These are phyloP conservation scores for Athrips mouffetella DNA, from an alignment of 2,888 invertebrate genomes.

Conservation along the genomic window DNA sequence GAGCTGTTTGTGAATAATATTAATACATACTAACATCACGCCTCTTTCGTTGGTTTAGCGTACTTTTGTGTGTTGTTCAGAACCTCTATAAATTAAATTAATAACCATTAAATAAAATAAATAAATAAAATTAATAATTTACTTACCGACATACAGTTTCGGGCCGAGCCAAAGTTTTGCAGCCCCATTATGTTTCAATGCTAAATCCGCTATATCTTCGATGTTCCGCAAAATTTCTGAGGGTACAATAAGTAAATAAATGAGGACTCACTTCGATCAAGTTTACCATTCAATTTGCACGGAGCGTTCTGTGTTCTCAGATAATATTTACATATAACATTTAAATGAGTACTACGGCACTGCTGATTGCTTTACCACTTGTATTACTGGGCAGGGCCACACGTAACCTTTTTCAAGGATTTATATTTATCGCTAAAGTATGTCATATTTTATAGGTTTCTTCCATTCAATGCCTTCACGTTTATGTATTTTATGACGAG, in stretches of 20 bases:
- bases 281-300: not conserved
- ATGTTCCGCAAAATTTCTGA: conserved; percentile 58
- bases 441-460: not conserved
- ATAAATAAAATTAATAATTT: conserved; percentile 25
- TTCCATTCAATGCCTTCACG: not conserved
- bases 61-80: too few relatives aligned
- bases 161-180: conserved; percentile 63
- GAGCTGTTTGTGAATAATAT: too few relatives aligned
- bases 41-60: too few relatives aligned
- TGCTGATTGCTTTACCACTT: too few relatives aligned
- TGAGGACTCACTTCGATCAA: not conserved
- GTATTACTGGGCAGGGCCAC: too few relatives aligned
- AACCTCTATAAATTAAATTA: too few relatives aligned
- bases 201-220: conserved; percentile 43
- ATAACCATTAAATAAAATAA: not conserved
- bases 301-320: too few relatives aligned
- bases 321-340: too few relatives aligned
- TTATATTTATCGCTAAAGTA: not conserved
- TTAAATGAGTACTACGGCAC: too few relatives aligned
- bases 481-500: too few relatives aligned
- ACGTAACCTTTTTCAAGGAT: not conserved
- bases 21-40: too few relatives aligned
- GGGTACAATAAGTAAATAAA: conserved; percentile 22
- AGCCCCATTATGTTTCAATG: conserved; percentile 43
- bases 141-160: conserved; percentile 60